These are phyloP conservation scores for Cladorhizidae sp. DNA, from an alignment of 37 sponge, comb jelly and placozoan species.

Conservation along the genomic window DNA sequence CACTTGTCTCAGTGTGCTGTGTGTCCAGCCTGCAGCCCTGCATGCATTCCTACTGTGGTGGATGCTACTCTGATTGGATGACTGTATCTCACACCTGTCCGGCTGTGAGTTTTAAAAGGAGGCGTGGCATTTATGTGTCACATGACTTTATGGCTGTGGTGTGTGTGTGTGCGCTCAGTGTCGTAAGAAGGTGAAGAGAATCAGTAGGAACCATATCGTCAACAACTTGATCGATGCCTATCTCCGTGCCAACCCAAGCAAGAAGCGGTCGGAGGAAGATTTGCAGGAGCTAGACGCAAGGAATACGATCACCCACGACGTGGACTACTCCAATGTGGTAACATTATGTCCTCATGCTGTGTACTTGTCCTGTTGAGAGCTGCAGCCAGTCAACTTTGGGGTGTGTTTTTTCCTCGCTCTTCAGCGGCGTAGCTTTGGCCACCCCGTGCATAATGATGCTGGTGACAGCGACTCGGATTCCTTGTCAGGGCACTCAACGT, in stretches of 20 bases:
- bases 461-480: too few species aligned
- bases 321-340: constrained; percentile 34
- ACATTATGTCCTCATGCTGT: too few species aligned
- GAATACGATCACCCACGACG: constrained; percentile 88
- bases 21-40: constrained; percentile 86
- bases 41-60: constrained; percentile 91
- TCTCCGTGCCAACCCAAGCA: constrained; percentile 83
- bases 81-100: constrained; percentile 78
- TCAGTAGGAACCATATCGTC: constrained; percentile 89
- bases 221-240: constrained; percentile 86
- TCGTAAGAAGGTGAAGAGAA: constrained; percentile 67
- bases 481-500: too few species aligned
- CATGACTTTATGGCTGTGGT: neutral
- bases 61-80: constrained; percentile 98
- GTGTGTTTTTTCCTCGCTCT: too few species aligned
- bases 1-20: neutral
- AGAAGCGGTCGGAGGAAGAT: constrained; percentile 77
- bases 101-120: constrained; percentile 43
- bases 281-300: constrained; percentile 83
- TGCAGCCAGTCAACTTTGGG: too few species aligned
- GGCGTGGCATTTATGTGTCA: neutral
- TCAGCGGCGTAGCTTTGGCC: too few species aligned
- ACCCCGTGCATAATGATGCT: too few species aligned
- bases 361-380: too few species aligned
- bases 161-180: constrained; percentile 50